phyloP scores from a whole-genome alignment of 2,888 invertebrate genomes.

The Bursaphelenchus okinawaensis region DNA sequence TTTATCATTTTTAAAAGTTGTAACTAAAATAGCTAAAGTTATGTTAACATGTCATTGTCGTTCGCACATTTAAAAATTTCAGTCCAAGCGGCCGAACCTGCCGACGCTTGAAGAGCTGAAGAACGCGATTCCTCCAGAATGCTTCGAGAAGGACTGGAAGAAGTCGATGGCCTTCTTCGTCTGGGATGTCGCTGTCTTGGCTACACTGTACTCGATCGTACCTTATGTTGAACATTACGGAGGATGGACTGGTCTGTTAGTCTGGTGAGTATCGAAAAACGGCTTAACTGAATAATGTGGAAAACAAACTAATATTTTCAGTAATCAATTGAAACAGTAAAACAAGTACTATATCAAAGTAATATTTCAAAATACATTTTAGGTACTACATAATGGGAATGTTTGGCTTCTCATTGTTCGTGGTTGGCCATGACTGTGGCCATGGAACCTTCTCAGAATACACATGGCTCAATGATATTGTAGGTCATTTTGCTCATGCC shows the following conservation, averaged over 20 bases:
- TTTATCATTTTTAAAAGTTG: no score
- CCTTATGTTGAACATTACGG: constrained; percentile 41
- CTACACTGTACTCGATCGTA: constrained; percentile 37
- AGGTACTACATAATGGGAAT: constrained; percentile 38
- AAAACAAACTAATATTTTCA: no score
- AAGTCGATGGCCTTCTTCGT: constrained; percentile 42
- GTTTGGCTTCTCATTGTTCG: constrained; percentile 34
- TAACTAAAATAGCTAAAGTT: no score
- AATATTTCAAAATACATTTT: no score
- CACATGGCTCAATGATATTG: constrained; percentile 34
- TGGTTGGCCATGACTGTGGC: constrained; percentile 36
- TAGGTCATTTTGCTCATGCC: constrained; percentile 40
- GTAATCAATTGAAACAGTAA: not conserved
- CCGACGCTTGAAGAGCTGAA: constrained; percentile 49
- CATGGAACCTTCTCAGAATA: constrained; percentile 27
- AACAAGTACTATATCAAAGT: not conserved
- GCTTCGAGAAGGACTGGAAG: constrained; percentile 48
- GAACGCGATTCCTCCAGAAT: constrained; percentile 46
- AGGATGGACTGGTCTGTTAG: constrained; percentile 46
- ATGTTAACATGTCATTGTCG: no score
- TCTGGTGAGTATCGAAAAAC: no score
- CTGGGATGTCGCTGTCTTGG: constrained; percentile 40
- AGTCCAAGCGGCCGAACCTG: no score
- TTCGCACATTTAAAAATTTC: no score
- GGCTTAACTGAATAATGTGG: no score